Conservation (phyloP, 1,140 invertebrate genomes). For the Goniozus legneri region DNA sequence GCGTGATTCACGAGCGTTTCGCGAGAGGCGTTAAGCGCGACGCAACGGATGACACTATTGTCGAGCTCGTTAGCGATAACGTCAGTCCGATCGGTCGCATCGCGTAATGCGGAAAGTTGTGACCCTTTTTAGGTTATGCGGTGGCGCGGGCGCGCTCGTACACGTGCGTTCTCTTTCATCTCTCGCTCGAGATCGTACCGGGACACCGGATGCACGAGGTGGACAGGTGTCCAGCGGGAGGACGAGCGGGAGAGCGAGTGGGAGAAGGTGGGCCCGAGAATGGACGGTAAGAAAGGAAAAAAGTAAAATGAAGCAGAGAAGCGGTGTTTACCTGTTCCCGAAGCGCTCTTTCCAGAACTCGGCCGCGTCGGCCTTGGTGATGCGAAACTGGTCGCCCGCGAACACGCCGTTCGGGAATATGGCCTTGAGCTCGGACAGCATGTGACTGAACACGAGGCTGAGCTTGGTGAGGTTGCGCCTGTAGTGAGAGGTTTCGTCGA, state of each 20-base stretch:
- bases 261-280: neutral
- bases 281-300: neutral
- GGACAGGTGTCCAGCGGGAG: neutral
- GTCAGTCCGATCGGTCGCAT: no score
- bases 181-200: no score
- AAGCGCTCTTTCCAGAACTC: slow-evolving; percentile 98
- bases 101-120: no score
- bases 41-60: no score
- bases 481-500: slow-evolving; percentile 94
- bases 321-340: slow-evolving; percentile 78
- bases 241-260: neutral
- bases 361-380: slow-evolving; percentile 98
- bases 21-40: no score
- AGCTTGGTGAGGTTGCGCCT: slow-evolving; percentile 95
- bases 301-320: neutral
- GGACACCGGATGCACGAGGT: no score
- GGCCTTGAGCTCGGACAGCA: slow-evolving; percentile 97
- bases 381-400: slow-evolving; percentile 94
- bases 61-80: no score
- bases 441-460: slow-evolving; percentile 98
- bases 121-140: no score
- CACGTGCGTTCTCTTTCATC: no score
- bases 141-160: no score
- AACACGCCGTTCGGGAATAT: slow-evolving; percentile 95
- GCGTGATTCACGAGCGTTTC: no score